Percentiles rank a stretch among this genome's conserved stretches.
These are phyloP conservation scores for Thecocarcelia acutangulata DNA, from an alignment of 2,888 invertebrate species.

Conservation along the genomic window DNA sequence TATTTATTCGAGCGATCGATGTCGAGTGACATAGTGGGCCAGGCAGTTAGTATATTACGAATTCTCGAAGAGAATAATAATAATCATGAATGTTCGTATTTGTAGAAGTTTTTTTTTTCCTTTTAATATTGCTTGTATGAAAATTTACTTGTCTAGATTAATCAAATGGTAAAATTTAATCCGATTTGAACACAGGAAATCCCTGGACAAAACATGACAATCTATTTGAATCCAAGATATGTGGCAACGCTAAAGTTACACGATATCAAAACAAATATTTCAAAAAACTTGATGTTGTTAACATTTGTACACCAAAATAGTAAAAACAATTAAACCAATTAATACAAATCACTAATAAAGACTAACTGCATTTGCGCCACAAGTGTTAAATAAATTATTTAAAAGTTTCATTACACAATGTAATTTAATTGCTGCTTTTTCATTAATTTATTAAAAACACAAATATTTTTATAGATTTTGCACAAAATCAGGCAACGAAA, in stretches of 20 bases:
- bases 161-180: too few species aligned
- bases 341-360: slow-evolving; percentile 10
- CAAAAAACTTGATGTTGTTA: slow-evolving; percentile 41
- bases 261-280: not conserved
- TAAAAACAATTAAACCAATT: slow-evolving; percentile 29
- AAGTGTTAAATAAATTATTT: slow-evolving; percentile 42
- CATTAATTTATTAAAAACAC: slow-evolving; percentile 13
- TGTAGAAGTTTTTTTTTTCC: too few species aligned
- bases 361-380: slow-evolving; percentile 24
- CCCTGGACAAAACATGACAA: too few species aligned
- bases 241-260: not conserved
- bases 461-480: slow-evolving; percentile 14
- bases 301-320: slow-evolving; percentile 20
- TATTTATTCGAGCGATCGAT: too few species aligned
- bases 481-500: slow-evolving; percentile 32
- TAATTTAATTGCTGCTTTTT: slow-evolving; percentile 1
- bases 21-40: too few species aligned
- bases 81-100: too few species aligned
- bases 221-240: not conserved
- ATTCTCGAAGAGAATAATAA: too few species aligned
- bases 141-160: too few species aligned
- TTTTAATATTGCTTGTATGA: too few species aligned
- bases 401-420: slow-evolving; percentile 5
- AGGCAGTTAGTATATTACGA: too few species aligned
- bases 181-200: too few species aligned